Conservation (phyloP, 2,797 vertebrate species). For the Aldrovandia affinis region DNA sequence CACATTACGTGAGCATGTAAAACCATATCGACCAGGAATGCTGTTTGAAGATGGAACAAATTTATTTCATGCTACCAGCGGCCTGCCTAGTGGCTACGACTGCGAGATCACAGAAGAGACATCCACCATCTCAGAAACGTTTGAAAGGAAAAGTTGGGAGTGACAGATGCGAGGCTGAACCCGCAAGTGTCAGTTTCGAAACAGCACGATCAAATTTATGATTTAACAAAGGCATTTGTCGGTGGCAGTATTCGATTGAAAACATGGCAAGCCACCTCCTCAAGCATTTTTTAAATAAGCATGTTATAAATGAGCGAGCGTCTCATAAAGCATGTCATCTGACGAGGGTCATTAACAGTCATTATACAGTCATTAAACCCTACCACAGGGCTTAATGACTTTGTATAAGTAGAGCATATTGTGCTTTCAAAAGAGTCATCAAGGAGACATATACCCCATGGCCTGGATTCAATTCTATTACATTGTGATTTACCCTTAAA, state of each 20-base stretch:
- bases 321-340: constrained; percentile 5
- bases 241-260: not conserved
- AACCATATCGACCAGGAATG: not conserved
- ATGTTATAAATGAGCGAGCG: constrained; percentile 6
- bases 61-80: not conserved
- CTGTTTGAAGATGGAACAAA: not conserved
- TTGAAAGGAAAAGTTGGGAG: constrained; percentile 1
- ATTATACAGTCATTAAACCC: constrained; percentile 21
- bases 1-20: not conserved
- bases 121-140: not conserved
- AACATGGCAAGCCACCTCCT: constrained; percentile 2
- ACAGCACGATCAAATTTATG: constrained; percentile 5
- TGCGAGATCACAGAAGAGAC: not conserved
- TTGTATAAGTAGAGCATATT: constrained; percentile 1
- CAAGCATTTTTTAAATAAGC: constrained; percentile 14
- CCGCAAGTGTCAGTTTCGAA: not conserved
- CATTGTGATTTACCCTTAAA: not conserved
- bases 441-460: not conserved
- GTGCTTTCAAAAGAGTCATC: constrained; percentile 3
- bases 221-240: constrained; percentile 13
- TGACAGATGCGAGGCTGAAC: not conserved
- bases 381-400: constrained; percentile 10
- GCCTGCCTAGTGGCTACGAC: not conserved
- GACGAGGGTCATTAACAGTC: constrained; percentile 17
- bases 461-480: not conserved